Evolutionary conservation across 2,113 vertebrate species (phyloP).

Genomic region (Amblyopsis rosae): DNA sequence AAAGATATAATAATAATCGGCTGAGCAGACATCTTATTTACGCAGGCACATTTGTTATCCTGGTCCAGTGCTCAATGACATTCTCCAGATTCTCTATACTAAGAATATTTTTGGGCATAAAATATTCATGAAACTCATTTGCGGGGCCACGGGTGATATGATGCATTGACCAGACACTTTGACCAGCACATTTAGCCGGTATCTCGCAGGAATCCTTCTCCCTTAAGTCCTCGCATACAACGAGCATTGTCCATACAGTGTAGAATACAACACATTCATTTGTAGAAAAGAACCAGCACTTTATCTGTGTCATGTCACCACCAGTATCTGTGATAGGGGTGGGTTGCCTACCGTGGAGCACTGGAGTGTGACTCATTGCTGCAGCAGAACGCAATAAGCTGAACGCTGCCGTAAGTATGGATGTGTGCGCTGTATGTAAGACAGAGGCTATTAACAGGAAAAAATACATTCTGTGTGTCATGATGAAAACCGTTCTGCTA

Average conservation of each 20-base stretch:
- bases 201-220: conserved; percentile 9
- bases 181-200: conserved; percentile 39
- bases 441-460: conserved; percentile 32
- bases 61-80: conserved; percentile 64
- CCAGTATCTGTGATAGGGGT: conserved; percentile 61
- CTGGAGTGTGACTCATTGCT: conserved; percentile 80
- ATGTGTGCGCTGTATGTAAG: conserved; percentile 58
- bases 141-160: conserved; percentile 37
- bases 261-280: conserved; percentile 42
- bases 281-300: conserved; percentile 53
- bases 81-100: conserved; percentile 60
- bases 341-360: conserved; percentile 68
- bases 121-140: conserved; percentile 73
- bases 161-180: conserved; percentile 55
- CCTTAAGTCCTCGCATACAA: neutral
- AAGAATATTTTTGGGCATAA: conserved; percentile 69
- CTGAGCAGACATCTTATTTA: conserved; percentile 66
- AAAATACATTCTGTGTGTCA: neutral
- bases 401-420: conserved; percentile 53
- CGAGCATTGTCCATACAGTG: conserved; percentile 7
- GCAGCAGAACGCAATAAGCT: conserved; percentile 75
- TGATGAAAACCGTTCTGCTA: no score
- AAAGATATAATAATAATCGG: conserved; percentile 19
- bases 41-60: conserved; percentile 70
- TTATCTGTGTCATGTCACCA: conserved; percentile 17